A percentile compares a stretch with the other conserved stretches of the same genome.
Conservation (phyloP, 2,888 invertebrate genomes). For the Hipparchia semele region DNA sequence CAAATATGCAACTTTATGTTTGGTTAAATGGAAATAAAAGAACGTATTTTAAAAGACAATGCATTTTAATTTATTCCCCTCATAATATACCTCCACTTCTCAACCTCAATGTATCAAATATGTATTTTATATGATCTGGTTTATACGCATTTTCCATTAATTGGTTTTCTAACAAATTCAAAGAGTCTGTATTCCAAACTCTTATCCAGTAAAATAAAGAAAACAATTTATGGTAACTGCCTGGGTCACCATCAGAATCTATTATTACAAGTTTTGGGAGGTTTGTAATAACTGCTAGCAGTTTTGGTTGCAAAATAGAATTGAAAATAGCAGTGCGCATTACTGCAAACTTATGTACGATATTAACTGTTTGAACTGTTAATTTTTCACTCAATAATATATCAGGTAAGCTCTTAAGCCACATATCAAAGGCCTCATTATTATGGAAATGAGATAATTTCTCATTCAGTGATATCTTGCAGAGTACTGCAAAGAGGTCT, state of each 20-base stretch:
- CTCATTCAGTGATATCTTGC: slow-evolving; percentile 72
- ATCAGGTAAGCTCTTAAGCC: slow-evolving; percentile 82
- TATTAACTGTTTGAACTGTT: slow-evolving; percentile 77
- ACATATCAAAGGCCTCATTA: slow-evolving; percentile 69
- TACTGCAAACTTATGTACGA: slow-evolving; percentile 83
- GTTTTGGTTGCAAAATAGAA: slow-evolving; percentile 66
- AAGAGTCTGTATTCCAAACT: slow-evolving; percentile 67
- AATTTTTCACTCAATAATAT: slow-evolving; percentile 79
- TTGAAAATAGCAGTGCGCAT: slow-evolving; percentile 80
- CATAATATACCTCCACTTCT: slow-evolving; percentile 55
- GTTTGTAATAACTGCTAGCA: slow-evolving; percentile 72
- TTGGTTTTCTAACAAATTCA: slow-evolving; percentile 70
- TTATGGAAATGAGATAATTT: slow-evolving; percentile 65
- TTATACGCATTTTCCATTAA: slow-evolving; percentile 60
- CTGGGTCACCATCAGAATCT: slow-evolving; percentile 65
- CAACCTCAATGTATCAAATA: slow-evolving; percentile 68
- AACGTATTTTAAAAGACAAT: slow-evolving; percentile 19
- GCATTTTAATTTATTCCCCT: slow-evolving; percentile 26
- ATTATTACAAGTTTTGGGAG: slow-evolving; percentile 64
- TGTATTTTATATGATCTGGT: slow-evolving; percentile 64
- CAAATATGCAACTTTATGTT: slow-evolving; percentile 35
- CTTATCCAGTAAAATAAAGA: slow-evolving; percentile 82
- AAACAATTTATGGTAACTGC: slow-evolving; percentile 76
- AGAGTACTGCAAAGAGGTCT: slow-evolving; percentile 69
- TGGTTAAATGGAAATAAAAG: slow-evolving; percentile 40